These are phyloP conservation scores for Valencia hispanica DNA, from an alignment of 2,797 vertebrate genomes.

Conservation along the genomic window DNA sequence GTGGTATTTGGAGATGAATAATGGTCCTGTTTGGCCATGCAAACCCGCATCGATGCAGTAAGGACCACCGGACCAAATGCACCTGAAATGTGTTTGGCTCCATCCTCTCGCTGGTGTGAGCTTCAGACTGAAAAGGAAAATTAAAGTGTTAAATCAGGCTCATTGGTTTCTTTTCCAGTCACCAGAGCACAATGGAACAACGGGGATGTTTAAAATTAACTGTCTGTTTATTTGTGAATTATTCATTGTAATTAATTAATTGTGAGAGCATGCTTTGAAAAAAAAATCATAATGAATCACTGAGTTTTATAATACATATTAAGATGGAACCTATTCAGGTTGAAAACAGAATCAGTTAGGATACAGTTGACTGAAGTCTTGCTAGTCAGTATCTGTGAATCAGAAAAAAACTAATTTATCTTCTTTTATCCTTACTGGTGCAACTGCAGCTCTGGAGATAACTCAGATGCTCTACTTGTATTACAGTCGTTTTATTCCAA, in stretches of 20 bases:
- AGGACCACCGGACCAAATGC: slow-evolving; percentile 47
- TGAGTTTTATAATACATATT: slow-evolving; percentile 52
- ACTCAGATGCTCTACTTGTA: background rate
- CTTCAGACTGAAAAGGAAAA: slow-evolving; percentile 34
- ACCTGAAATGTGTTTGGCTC: slow-evolving; percentile 59
- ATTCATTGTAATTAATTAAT: slow-evolving; percentile 38
- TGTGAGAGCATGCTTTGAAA: slow-evolving; percentile 29
- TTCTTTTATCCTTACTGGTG: slow-evolving; percentile 62
- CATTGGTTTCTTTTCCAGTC: slow-evolving; percentile 17
- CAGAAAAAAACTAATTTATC: slow-evolving; percentile 62
- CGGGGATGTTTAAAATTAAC: slow-evolving; percentile 34
- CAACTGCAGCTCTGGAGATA: slow-evolving; percentile 6
- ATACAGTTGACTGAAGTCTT: slow-evolving; percentile 55
- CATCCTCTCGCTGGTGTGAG: slow-evolving; percentile 17
- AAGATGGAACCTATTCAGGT: slow-evolving; percentile 49
- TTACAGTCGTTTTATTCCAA: background rate
- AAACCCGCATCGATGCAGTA: slow-evolving; percentile 52
- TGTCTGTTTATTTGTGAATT: slow-evolving; percentile 38
- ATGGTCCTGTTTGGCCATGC: slow-evolving; percentile 47
- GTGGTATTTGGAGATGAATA: slow-evolving; percentile 63
- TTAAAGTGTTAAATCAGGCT: slow-evolving; percentile 14
- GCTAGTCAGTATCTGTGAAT: slow-evolving; percentile 48
- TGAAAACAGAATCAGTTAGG: slow-evolving; percentile 54
- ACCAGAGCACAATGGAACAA: slow-evolving; percentile 28
- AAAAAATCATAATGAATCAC: slow-evolving; percentile 44